Conservation (phyloP, 2,113 vertebrate species). For the Herpetotheres cachinnans region DNA sequence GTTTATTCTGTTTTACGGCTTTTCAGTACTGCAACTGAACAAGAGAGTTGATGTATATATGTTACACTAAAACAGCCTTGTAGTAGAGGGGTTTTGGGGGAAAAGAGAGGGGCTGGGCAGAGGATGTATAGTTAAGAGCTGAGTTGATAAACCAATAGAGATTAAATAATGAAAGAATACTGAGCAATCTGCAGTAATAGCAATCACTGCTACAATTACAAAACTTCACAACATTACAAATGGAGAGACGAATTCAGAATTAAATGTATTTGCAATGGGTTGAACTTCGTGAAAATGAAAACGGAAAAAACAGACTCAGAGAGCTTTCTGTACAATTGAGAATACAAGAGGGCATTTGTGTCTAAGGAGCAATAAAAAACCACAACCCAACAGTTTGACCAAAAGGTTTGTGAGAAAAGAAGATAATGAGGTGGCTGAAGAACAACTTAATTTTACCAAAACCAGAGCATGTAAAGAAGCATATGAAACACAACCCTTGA, state of each 20-base stretch:
- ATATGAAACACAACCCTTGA: background rate
- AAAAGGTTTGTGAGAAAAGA: background rate
- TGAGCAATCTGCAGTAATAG: background rate
- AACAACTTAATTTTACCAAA: background rate
- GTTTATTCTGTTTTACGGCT: background rate
- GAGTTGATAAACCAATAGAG: fast-evolving
- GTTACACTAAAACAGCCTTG: background rate
- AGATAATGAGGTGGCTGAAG: background rate
- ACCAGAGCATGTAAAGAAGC: background rate
- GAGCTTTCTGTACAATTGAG: background rate
- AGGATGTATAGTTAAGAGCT: background rate
- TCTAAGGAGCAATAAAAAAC: background rate
- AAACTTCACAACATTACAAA: background rate
- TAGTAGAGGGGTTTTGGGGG: background rate
- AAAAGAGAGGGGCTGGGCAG: background rate
- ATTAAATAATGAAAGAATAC: background rate
- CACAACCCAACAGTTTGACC: background rate
- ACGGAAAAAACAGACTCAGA: background rate
- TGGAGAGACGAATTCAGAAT: background rate
- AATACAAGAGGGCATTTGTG: background rate
- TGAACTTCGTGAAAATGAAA: background rate
- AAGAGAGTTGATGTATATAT: background rate
- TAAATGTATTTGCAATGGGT: background rate
- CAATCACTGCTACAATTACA: background rate
- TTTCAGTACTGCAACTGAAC: background rate